Percentiles rank a stretch among this genome's conserved stretches.
Conservation (phyloP, 2,797 vertebrate species). For the Calcarius lapponicus region DNA sequence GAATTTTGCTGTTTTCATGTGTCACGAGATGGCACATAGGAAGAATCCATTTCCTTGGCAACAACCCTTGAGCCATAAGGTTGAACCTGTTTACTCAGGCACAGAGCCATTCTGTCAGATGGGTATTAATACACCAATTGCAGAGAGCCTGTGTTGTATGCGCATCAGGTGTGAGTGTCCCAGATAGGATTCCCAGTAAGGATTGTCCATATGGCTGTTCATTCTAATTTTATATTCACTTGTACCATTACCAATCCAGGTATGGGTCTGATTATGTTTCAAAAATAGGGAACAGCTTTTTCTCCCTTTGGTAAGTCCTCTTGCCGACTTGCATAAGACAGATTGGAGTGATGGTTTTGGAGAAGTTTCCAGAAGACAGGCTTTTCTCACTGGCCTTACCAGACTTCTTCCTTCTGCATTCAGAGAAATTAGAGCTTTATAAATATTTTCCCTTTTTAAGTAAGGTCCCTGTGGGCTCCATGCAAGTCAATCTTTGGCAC, state of each 20-base stretch:
- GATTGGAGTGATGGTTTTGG: background rate
- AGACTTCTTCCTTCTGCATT: background rate
- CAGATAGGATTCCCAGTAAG: slow-evolving; percentile 55
- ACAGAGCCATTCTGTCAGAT: slow-evolving; percentile 52
- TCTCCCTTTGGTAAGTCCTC: background rate
- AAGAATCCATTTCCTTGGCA: slow-evolving; percentile 43
- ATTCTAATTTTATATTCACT: slow-evolving; percentile 49
- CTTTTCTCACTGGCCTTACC: background rate
- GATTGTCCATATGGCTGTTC: slow-evolving; percentile 15
- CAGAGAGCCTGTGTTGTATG: background rate
- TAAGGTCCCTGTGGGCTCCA: background rate
- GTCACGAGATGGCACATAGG: background rate
- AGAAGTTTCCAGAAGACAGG: background rate
- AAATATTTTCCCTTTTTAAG: background rate
- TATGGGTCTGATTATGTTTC: background rate
- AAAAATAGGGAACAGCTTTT: slow-evolving; percentile 11
- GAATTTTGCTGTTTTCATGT: background rate
- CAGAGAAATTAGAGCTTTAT: background rate
- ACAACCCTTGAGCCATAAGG: slow-evolving; percentile 10
- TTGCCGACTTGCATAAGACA: background rate
- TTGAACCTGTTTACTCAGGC: slow-evolving; percentile 45
- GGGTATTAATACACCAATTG: background rate
- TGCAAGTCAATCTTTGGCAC: background rate
- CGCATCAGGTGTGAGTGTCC: slow-evolving; percentile 38
- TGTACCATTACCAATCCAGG: slow-evolving; percentile 12